Evolutionary conservation across 2,888 invertebrate species (phyloP), one percentile per base, ranked within the genome.

Genomic region (Tridacna crocea): DNA sequence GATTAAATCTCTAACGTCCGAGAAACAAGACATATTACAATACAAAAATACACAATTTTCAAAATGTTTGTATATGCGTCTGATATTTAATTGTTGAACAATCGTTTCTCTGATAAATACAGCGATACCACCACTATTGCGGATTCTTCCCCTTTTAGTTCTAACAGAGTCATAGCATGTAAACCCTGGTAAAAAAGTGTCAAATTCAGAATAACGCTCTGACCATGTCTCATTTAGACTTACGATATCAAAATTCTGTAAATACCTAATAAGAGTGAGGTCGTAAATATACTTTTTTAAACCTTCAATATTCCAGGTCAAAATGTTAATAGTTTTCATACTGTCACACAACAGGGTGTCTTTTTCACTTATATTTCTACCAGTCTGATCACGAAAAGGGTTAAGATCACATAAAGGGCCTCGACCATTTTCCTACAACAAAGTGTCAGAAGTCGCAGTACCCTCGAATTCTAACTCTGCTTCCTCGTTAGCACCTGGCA

Each of bases 151-250:
- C 13, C 13, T 66, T 26, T 17, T 36, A 19, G 27, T 66, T 66
- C 66, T 66, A 11, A 66, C 66, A 19, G 22, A 24, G 22, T 63
- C 63, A 63, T n/a, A 63, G 22, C 26, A 46, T 46, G 15, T 66
- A 17, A 36, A 66, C 24, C 26, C 66, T 19, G 12, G 17, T 13
- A 36, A 17, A 46, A 66, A 66, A 27, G 66, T 22, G 24, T 66
- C 36, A 36, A 66, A 66, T 66, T 66, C 36, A 22, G 27, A 15
- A 13, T 46, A 15, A 36, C n/a, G n/a, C 17, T 66, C 46, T 36
- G 36, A 36, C 66, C 66, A 66, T 26, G 66, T 66, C 36, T 66
- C 66, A 66, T 36, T 46, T n/a, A 66, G 13, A n/a, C 66, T 8
- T 22, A 66, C n/a, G 15, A 66, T 66, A 46, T 66, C 66, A 27